phyloP scores from a whole-genome alignment of 2,797 vertebrate species.

The Vultur gryphus region DNA sequence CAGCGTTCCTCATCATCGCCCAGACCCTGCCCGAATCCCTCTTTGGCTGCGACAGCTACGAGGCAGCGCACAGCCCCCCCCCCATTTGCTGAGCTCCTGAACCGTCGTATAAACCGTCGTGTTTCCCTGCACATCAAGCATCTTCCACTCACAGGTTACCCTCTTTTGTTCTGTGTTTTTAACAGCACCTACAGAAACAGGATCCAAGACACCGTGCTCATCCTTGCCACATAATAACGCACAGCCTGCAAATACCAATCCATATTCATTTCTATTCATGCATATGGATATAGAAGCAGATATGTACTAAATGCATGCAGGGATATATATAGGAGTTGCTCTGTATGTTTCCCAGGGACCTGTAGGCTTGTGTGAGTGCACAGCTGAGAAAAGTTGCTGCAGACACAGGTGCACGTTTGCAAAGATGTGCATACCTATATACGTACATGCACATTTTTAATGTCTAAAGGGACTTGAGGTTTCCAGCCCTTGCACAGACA shows the following conservation, averaged over 20 bases:
- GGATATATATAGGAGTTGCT: too few species aligned
- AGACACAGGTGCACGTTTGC: not conserved
- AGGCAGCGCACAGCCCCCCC: not conserved
- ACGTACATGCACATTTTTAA: fast-evolving
- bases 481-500: not conserved
- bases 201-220: not conserved
- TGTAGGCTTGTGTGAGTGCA: not conserved
- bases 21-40: not conserved
- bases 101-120: fast-evolving
- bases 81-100: not conserved
- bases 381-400: not conserved
- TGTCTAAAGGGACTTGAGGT: not conserved
- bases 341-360: not conserved
- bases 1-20: fast-evolving
- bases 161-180: not conserved
- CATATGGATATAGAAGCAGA: not conserved
- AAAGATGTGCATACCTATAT: not conserved
- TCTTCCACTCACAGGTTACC: not conserved
- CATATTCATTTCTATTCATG: not conserved
- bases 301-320: fast-evolving
- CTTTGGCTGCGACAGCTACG: not conserved
- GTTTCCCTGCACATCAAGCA: not conserved
- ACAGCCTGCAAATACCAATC: not conserved
- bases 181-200: not conserved
- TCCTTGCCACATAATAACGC: not conserved